A percentile compares a stretch with the other conserved stretches of the same genome.
Evolutionary conservation across 2,888 invertebrate genomes (phyloP).

Genomic region (Lepidocyrtinus sp.): DNA sequence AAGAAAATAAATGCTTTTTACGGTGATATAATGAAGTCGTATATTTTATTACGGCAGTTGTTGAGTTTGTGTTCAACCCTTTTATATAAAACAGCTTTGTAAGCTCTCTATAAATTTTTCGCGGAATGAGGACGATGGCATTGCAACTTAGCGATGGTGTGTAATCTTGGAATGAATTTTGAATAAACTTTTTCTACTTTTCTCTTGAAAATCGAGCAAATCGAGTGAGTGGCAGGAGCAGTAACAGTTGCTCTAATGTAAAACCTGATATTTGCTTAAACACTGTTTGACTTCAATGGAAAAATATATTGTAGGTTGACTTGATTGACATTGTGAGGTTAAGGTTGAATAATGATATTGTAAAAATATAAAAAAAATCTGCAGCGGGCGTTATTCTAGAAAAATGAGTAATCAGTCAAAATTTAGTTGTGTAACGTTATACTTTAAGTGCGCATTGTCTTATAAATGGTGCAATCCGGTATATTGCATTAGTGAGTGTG

Average conservation of each 20-base stretch:
- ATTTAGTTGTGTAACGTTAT: conserved; percentile 1
- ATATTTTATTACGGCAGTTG: conserved; percentile 5
- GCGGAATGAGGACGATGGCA: conserved; percentile 4
- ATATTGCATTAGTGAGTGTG: conserved; percentile 33
- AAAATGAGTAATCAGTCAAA: neutral
- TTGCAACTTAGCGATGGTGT: neutral
- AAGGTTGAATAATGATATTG: conserved; percentile 13
- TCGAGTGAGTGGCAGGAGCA: conserved; percentile 30
- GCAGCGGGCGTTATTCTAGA: conserved; percentile 9
- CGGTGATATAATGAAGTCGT: conserved; percentile 10
- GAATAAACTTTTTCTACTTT: neutral
- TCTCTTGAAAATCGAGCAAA: neutral
- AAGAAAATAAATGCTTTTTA: conserved; percentile 5
- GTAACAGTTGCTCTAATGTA: neutral
- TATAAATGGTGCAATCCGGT: conserved; percentile 29
- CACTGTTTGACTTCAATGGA: neutral
- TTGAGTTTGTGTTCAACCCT: neutral
- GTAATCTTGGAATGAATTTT: conserved; percentile 6
- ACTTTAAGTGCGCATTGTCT: neutral
- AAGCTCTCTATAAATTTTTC: neutral
- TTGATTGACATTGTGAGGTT: conserved; percentile 24
- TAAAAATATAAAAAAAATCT: conserved; percentile 5
- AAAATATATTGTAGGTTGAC: conserved; percentile 1
- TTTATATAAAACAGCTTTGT: neutral
- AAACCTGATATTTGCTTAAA: conserved; percentile 13